phyloP scores from a whole-genome alignment of 2,113 vertebrate species.

The Cettia cetti region DNA sequence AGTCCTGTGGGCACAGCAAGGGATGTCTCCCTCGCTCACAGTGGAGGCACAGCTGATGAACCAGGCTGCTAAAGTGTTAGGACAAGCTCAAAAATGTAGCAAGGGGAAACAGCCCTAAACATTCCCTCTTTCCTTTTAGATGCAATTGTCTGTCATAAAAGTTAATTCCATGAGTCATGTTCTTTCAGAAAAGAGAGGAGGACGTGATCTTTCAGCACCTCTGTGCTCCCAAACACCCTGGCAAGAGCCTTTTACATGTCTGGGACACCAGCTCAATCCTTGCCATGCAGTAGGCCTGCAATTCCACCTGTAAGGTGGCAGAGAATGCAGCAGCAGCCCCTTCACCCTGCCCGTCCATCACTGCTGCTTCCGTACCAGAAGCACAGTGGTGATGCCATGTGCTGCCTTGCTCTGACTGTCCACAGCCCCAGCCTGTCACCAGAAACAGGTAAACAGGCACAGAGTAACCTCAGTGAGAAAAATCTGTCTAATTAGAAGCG shows the following conservation, averaged over 20 bases:
- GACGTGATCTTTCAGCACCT: background rate
- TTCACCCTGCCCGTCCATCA: rapidly evolving
- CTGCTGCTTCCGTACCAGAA: background rate
- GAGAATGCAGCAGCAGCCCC: background rate
- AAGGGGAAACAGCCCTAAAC: background rate
- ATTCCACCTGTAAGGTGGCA: background rate
- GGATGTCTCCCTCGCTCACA: background rate
- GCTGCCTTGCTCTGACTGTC: rapidly evolving
- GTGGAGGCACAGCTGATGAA: background rate
- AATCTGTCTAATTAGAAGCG: background rate
- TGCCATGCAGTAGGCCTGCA: background rate
- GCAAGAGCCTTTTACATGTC: background rate
- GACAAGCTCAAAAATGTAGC: background rate
- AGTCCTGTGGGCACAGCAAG: rapidly evolving
- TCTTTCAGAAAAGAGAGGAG: background rate
- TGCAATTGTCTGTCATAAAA: background rate
- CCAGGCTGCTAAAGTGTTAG: background rate
- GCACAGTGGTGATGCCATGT: background rate
- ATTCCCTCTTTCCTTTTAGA: background rate
- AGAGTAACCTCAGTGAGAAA: background rate
- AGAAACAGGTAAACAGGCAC: background rate
- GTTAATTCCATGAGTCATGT: background rate
- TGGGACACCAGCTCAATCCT: background rate
- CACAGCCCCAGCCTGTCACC: rapidly evolving
- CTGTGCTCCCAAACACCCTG: background rate